Percentiles rank a stretch among this genome's conserved stretches.
These are phyloP conservation scores for Iguana delicatissima DNA, from an alignment of 2,797 vertebrate genomes.

Conservation along the genomic window DNA sequence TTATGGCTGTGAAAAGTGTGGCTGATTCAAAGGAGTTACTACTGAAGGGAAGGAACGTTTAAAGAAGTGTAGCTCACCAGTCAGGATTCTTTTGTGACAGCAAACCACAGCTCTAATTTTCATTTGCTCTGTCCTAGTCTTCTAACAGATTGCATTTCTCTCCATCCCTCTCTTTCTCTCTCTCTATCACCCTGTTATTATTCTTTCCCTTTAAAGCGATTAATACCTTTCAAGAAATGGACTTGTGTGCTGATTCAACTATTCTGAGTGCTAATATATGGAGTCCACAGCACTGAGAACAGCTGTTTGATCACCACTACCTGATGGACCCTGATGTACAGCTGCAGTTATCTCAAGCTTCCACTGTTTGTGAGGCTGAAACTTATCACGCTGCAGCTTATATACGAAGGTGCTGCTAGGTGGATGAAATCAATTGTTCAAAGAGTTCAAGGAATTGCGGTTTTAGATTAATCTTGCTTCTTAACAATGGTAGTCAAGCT, in stretches of 20 bases:
- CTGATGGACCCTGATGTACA: conserved; percentile 75
- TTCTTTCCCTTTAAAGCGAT: conserved; percentile 74
- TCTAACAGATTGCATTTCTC: conserved; percentile 66
- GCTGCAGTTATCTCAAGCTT: conserved; percentile 71
- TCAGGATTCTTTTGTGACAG: conserved; percentile 65
- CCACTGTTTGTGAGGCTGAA: conserved; percentile 72
- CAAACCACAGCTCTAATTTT: conserved; percentile 70
- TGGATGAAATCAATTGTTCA: conserved; percentile 63
- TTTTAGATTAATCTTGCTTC: conserved; percentile 67
- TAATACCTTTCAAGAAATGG: conserved; percentile 77
- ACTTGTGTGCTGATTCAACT: conserved; percentile 79
- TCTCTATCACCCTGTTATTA: conserved; percentile 69
- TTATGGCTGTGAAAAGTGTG: background rate
- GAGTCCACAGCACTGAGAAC: conserved; percentile 69
- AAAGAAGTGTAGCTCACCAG: conserved; percentile 32
- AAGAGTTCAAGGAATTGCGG: conserved; percentile 62
- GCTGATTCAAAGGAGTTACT: conserved; percentile 45
- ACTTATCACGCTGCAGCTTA: conserved; percentile 59
- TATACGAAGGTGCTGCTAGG: conserved; percentile 61
- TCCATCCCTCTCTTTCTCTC: conserved; percentile 44
- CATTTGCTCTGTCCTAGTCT: conserved; percentile 67
- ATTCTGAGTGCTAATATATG: conserved; percentile 77
- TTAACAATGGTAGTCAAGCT: conserved; percentile 49
- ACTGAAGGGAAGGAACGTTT: conserved; percentile 40
- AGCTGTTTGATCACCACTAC: conserved; percentile 72